A percentile compares a stretch with the other conserved stretches of the same genome.
Evolutionary conservation across 2,888 invertebrate genomes (phyloP).

Genomic region (Leucophenga montana): DNA sequence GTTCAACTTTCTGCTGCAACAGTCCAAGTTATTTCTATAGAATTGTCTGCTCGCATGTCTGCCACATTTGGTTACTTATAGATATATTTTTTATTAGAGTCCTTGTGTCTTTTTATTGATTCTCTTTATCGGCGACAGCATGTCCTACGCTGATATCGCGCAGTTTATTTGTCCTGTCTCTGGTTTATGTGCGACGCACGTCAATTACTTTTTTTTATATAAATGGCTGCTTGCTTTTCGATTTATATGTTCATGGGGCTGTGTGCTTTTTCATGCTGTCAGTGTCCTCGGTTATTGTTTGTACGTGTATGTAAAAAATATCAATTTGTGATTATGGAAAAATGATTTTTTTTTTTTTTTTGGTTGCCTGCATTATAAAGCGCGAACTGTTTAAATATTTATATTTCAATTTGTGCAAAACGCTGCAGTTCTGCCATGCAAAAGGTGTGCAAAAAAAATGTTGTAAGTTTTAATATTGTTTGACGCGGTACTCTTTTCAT

Average conservation of each 20-base stretch:
- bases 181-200: too few species aligned
- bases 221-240: too few species aligned
- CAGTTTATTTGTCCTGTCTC: too few species aligned
- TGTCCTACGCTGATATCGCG: neutral
- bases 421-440: neutral
- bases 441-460: neutral
- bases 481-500: too few species aligned
- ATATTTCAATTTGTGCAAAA: constrained; percentile 13
- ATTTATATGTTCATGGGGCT: too few species aligned
- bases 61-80: neutral
- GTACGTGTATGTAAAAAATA: too few species aligned
- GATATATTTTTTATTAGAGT: constrained; percentile 6
- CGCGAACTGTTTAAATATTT: constrained; percentile 9
- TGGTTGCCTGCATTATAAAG: too few species aligned
- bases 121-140: neutral
- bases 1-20: neutral
- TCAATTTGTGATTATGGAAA: constrained; percentile 2
- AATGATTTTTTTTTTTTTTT: neutral
- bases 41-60: neutral
- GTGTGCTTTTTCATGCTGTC: too few species aligned
- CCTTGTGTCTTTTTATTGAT: constrained; percentile 11
- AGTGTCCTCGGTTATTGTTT: too few species aligned
- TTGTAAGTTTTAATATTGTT: too few species aligned
- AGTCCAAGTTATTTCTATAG: too few species aligned
- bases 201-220: too few species aligned